Evolutionary conservation across 2,113 vertebrate genomes (phyloP).

Genomic region (Tupaia chinensis): DNA sequence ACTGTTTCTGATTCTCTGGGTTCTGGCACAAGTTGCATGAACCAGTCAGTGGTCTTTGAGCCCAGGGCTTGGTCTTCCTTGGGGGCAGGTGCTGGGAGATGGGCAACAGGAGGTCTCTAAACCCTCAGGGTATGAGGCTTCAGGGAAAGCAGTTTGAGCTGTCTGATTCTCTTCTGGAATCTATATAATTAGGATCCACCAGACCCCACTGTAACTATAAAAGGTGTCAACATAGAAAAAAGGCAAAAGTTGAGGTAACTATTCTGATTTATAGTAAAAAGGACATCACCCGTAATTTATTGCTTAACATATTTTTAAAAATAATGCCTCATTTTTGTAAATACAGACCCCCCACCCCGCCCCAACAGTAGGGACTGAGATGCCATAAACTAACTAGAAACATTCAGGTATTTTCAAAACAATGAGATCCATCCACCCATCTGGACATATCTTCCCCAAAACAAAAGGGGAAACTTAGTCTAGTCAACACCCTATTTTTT

Average conservation of each 20-base stretch:
- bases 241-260: not conserved
- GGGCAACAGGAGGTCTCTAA: not conserved
- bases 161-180: not conserved
- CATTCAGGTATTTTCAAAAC: not conserved
- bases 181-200: not conserved
- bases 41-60: not conserved
- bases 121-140: not conserved
- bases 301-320: constrained; percentile 36
- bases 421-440: not conserved
- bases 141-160: not conserved
- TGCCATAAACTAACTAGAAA: not conserved
- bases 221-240: not conserved
- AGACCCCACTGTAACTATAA: not conserved
- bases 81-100: not conserved
- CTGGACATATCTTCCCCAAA: not conserved
- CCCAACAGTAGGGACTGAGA: not conserved
- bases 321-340: constrained; percentile 10
- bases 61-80: not conserved
- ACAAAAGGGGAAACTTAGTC: not conserved
- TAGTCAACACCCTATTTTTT: not conserved
- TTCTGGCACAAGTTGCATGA: not conserved
- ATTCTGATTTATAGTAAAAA: constrained; percentile 1
- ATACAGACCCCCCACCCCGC: not conserved
- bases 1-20: not conserved
- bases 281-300: not conserved